A percentile compares a stretch with the other conserved stretches of the same genome.
phyloP scores from a whole-genome alignment of 2,888 invertebrate species.

The Azorinus chamasolen region DNA sequence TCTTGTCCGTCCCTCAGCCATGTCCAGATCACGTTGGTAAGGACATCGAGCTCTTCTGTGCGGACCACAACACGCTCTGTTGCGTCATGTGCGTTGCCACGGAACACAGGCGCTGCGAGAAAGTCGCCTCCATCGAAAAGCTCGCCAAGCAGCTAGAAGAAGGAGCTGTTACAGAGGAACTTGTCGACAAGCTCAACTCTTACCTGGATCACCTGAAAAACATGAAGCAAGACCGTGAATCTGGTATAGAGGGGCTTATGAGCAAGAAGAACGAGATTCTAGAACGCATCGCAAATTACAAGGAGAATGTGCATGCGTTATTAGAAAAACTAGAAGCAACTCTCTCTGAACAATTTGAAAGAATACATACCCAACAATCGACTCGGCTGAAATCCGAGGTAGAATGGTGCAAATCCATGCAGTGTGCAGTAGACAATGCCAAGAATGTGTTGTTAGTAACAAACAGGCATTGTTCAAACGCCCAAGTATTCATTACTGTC shows the following conservation, averaged over 20 bases:
- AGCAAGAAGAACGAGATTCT: constrained; percentile 54
- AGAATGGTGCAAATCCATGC: constrained; percentile 51
- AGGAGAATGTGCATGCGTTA: constrained; percentile 56
- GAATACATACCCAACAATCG: constrained; percentile 42
- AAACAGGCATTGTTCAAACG: constrained; percentile 63
- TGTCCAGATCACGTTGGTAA: constrained; percentile 66
- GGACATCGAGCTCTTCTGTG: constrained; percentile 64
- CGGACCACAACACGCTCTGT: constrained; percentile 61
- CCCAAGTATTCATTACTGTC: constrained; percentile 64
- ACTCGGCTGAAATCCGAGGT: constrained; percentile 43
- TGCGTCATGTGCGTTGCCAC: constrained; percentile 67
- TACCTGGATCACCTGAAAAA: constrained; percentile 58
- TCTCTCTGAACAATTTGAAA: constrained; percentile 43
- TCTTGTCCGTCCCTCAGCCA: constrained; percentile 62
- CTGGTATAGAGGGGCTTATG: constrained; percentile 40
- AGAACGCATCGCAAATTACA: constrained; percentile 59
- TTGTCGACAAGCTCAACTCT: constrained; percentile 60
- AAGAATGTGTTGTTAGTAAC: constrained; percentile 58
- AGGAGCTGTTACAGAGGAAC: constrained; percentile 59
- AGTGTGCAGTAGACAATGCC: constrained; percentile 59
- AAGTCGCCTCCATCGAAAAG: constrained; percentile 65
- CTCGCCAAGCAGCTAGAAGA: constrained; percentile 63
- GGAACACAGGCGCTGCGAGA: constrained; percentile 62
- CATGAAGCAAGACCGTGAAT: constrained; percentile 51
- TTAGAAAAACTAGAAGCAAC: constrained; percentile 56